Base-by-base conservation (phyloP, 2,113 vertebrate species). In the Rynchops niger region DNA sequence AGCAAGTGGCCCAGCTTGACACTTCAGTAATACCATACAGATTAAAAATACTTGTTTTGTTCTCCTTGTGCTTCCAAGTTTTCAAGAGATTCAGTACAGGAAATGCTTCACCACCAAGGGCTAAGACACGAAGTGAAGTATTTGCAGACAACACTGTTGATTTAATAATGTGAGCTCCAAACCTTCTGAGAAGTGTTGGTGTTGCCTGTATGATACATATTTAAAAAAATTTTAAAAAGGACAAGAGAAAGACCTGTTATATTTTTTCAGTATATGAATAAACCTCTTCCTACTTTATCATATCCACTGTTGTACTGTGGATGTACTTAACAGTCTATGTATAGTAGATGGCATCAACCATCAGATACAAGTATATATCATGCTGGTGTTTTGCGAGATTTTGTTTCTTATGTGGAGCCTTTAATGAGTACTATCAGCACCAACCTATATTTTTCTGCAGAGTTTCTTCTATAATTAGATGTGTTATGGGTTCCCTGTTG, bases 11-110 rank as follows among this genome's bases (percentile, higher is more conserved):
- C 99, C 99, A 99, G 97, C 99, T 99, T 86, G 99, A 99, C 55
- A 99, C 99, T 91, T 99, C 99, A 14, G 99, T 99, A 88, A 99
- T 98, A 52, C 99, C 99, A 50, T 99, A 99, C 58, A 99, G 94
- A 96, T 99, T 99, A 97, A 98, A 99, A 90, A 99, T 97, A 12
- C 91, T 91, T 15, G 99, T 99, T 96, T 94, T 97, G 93, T 99
- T 99, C 81, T 98, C 98, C 88, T 98, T 22, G 59, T 97, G 98
- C 93, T 97, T 99, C 99, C 99, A 99, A 94, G 97, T 98, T 81
- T 95, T 98, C 87, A 99, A 96, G 86, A 98, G 63, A 58, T 90
- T 95, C 12, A 98, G 91, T 2, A 95, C 91, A 5, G 99, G 99
- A 95, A 99, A 99, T 9, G 98, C 94, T 97, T 99, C 99, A 36